phyloP scores from a whole-genome alignment of 1,140 invertebrate species.

The Zaprionus ghesquierei region DNA sequence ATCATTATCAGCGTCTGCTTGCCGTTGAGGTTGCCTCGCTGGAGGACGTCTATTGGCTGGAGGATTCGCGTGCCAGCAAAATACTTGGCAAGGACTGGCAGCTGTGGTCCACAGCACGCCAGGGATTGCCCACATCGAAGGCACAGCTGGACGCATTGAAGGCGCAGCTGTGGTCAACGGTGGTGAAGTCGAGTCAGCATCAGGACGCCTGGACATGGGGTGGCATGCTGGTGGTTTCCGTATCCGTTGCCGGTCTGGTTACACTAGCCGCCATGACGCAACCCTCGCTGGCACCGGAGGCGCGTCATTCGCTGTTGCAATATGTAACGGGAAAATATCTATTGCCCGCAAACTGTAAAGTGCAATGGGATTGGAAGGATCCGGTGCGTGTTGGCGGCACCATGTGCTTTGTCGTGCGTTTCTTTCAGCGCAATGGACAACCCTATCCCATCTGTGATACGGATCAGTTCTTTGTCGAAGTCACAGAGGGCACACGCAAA shows the following conservation, averaged over 20 bases:
- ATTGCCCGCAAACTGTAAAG: conserved; percentile 92
- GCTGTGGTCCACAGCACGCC: conserved; percentile 90
- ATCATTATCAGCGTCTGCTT: conserved; percentile 90
- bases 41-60: conserved; percentile 94
- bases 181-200: conserved; percentile 93
- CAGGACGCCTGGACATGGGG: conserved; percentile 95
- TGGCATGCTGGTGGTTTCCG: conserved; percentile 93
- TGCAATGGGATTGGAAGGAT: conserved; percentile 92
- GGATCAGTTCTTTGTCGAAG: conserved; percentile 93
- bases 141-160: conserved; percentile 89
- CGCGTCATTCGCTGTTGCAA: conserved; percentile 93
- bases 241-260: conserved; percentile 92
- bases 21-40: conserved; percentile 91
- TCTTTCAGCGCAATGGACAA: conserved; percentile 95
- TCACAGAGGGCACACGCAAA: conserved; percentile 91
- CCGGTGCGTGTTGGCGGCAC: conserved; percentile 94
- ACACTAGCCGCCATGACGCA: conserved; percentile 94
- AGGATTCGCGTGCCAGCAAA: conserved; percentile 89
- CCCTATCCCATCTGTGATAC: conserved; percentile 96
- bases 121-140: conserved; percentile 90
- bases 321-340: conserved; percentile 96
- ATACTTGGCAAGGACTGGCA: conserved; percentile 90
- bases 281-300: conserved; percentile 91
- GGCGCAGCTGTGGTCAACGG: conserved; percentile 92
- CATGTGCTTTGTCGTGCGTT: conserved; percentile 94